These are phyloP conservation scores for Atethmia centrago DNA, from an alignment of 2,888 invertebrate genomes.

Conservation along the genomic window DNA sequence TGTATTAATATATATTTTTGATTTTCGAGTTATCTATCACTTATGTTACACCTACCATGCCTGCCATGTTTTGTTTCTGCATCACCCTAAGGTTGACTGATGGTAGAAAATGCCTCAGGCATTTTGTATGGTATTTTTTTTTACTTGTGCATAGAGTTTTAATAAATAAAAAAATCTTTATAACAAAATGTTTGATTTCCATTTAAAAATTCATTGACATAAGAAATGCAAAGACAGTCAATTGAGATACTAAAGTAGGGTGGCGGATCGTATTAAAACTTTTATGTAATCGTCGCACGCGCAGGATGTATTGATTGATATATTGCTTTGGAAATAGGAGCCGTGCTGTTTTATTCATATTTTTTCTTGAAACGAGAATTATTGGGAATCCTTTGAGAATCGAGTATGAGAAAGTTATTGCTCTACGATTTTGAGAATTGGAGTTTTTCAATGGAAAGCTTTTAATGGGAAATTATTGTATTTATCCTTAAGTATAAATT, in stretches of 20 bases:
- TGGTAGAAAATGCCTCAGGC: too few species aligned
- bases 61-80: too few species aligned
- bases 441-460: neutral
- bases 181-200: too few species aligned
- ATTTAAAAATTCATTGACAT: constrained; percentile 2
- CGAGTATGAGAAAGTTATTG: constrained; percentile 55
- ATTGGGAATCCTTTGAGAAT: constrained; percentile 50
- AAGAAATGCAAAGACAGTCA: constrained; percentile 11
- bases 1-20: too few species aligned
- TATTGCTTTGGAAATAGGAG: constrained; percentile 60
- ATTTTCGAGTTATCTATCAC: too few species aligned
- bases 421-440: constrained; percentile 43
- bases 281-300: constrained; percentile 62
- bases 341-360: constrained; percentile 61
- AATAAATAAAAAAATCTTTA: too few species aligned
- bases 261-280: constrained; percentile 52
- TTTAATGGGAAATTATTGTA: constrained; percentile 3
- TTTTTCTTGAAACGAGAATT: constrained; percentile 60
- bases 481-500: neutral
- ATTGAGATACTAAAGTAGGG: constrained; percentile 57
- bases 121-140: too few species aligned
- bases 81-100: too few species aligned
- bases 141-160: too few species aligned
- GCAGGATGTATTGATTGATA: constrained; percentile 70
- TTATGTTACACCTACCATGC: too few species aligned